Base-by-base conservation (phyloP, 2,888 invertebrate species). In the Eupeodes luniger region DNA sequence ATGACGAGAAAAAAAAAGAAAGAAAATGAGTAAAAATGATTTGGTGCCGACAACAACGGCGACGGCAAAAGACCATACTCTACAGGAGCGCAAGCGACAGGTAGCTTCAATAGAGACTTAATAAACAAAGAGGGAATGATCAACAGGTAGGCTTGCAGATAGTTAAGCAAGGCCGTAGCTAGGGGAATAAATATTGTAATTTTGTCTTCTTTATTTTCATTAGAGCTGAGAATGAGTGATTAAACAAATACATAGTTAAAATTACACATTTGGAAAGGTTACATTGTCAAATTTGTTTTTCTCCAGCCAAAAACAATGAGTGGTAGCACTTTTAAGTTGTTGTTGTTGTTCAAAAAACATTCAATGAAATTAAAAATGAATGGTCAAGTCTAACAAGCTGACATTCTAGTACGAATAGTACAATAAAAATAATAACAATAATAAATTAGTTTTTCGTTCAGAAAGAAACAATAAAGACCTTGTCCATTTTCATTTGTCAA, bases 131-230 rank as follows among this genome's bases (percentile, higher is more conserved):
- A 40, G 85, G 70, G 85, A 81, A 85, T 55, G 64, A 59, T 70
- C 88, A 81, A 78, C 88, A 85, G 85, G 81, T 85, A 84, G 80
- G 83, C 77, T 70, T 70, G 59, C 70, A 61, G 77, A 57, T 69
- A 40, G 36, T 36, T 40, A 59, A 19, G n/a, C 59, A 80, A 69
- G 70, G 19, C 53, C 70, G 70, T 55, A 44, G 19, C 5, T 7
- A 27, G 9, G 36, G 67, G 62, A 1, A 47, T 64, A 40, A 27
- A 27, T 27, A 27, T 27, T 27, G 36, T 7, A 36, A 36, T 36
- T 36, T 36, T 36, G 5, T 36, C 7, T 36, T 36, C 36, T 36
- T 36, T 36, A 9, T 19, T 19, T 11, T 51, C 12, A n/a, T n/a
- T 4, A 51, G 12, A 51, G n/a, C 12, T 12, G n/a, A 14, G 12